A percentile compares a stretch with the other conserved stretches of the same genome.
Evolutionary conservation across 2,888 invertebrate genomes (phyloP).

Genomic region (Caenorhabditis sp.): DNA sequence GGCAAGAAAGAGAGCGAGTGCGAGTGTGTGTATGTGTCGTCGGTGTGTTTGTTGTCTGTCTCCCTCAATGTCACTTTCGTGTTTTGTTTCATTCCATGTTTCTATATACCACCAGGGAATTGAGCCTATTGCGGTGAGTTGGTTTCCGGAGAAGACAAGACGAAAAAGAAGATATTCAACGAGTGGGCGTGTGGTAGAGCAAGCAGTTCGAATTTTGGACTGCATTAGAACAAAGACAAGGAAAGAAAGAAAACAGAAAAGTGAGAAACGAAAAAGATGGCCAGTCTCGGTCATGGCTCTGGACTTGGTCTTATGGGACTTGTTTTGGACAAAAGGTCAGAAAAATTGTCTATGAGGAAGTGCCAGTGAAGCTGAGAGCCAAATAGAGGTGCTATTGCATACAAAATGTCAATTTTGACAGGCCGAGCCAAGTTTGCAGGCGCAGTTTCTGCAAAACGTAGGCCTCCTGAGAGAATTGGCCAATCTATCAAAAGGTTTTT

Average conservation of each 20-base stretch:
- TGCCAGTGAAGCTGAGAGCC: not conserved
- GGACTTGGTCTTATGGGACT: not conserved
- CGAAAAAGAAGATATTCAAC: constrained; percentile 41
- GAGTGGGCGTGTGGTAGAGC: constrained; percentile 36
- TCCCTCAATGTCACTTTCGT: constrained; percentile 49
- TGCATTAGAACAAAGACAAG: constrained; percentile 44
- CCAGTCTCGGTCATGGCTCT: constrained; percentile 1
- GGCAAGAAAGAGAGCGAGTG: not conserved
- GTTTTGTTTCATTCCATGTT: constrained; percentile 54
- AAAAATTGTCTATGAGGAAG: constrained; percentile 37
- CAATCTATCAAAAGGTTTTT: not conserved
- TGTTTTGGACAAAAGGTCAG: constrained; percentile 25
- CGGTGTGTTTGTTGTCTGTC: constrained; percentile 61
- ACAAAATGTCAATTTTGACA: constrained; percentile 3
- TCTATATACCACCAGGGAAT: constrained; percentile 58
- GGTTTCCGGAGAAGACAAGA: constrained; percentile 7
- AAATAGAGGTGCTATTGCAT: constrained; percentile 5
- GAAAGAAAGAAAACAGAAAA: not conserved
- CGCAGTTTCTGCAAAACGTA: not conserved
- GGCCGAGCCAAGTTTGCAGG: constrained; percentile 9
- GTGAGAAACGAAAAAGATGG: constrained; percentile 6
- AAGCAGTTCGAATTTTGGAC: constrained; percentile 34
- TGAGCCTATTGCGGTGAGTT: constrained; percentile 38
- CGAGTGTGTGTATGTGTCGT: constrained; percentile 51
- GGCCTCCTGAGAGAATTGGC: constrained; percentile 1